A percentile compares a stretch with the other conserved stretches of the same genome.
Evolutionary conservation across 2,888 invertebrate genomes (phyloP).

Genomic region (Halocaridina rubra): DNA sequence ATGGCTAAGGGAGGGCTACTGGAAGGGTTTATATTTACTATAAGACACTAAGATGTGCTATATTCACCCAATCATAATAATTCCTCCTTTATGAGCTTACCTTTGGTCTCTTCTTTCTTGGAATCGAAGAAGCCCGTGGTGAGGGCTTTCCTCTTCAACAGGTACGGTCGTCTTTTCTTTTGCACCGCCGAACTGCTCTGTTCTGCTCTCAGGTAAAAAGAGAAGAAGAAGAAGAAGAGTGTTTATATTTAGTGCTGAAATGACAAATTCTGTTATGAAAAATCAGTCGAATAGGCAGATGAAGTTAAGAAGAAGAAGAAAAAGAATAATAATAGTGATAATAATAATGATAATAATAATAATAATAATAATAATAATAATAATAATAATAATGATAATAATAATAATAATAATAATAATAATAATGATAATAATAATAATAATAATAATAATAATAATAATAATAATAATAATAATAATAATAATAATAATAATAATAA

Average conservation of each 20-base stretch:
- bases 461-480: too few relatives aligned
- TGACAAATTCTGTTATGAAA: too few relatives aligned
- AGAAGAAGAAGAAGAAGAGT: neutral
- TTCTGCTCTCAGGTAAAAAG: slow-evolving; percentile 31
- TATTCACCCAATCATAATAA: neutral
- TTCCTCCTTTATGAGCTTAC: slow-evolving; percentile 40
- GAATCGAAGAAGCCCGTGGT: slow-evolving; percentile 89
- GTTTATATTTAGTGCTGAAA: neutral
- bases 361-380: neutral
- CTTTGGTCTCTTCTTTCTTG: slow-evolving; percentile 68
- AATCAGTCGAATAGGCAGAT: too few relatives aligned
- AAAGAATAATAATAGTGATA: neutral
- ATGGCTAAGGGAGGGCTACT: too few relatives aligned
- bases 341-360: neutral
- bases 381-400: neutral
- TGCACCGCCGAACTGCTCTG: slow-evolving; percentile 69
- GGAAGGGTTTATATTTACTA: too few relatives aligned
- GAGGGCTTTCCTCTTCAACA: slow-evolving; percentile 87
- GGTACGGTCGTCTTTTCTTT: slow-evolving; percentile 82
- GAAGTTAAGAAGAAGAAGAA: neutral
- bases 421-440: too few relatives aligned
- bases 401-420: neutral
- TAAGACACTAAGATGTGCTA: too few relatives aligned
- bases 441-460: too few relatives aligned
- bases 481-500: too few relatives aligned